Conservation (phyloP, 1,140 invertebrate genomes). For the Monomorium pharaonis region DNA sequence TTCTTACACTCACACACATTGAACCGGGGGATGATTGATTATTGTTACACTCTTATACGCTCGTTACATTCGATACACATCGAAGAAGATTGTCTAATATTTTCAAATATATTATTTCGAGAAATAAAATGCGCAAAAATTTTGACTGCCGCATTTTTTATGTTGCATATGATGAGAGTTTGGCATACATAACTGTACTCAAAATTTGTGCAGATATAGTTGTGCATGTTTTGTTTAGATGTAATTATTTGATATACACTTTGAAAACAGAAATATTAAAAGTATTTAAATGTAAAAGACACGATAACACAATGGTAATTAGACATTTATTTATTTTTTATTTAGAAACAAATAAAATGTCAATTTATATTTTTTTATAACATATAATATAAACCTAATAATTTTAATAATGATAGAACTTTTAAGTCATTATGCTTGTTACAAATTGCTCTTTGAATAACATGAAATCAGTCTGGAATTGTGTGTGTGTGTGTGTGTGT, state of each 20-base stretch:
- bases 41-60: background rate
- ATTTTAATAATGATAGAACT: background rate
- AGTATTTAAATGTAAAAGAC: background rate
- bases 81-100: background rate
- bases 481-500: no score
- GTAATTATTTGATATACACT: background rate
- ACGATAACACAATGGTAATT: background rate
- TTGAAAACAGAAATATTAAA: background rate
- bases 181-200: background rate
- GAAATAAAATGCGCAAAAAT: conserved; percentile 11
- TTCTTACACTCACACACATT: background rate
- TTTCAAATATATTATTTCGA: background rate
- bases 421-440: background rate
- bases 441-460: background rate
- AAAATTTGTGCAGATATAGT: conserved; percentile 4
- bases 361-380: background rate
- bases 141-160: background rate
- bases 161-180: conserved; percentile 11
- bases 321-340: background rate
- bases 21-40: background rate
- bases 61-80: background rate
- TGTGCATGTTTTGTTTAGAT: background rate
- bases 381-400: background rate
- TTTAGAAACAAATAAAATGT: background rate
- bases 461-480: background rate